Base-by-base conservation (phyloP, 2,888 invertebrate genomes). In the Pristionchus maxplancki region DNA sequence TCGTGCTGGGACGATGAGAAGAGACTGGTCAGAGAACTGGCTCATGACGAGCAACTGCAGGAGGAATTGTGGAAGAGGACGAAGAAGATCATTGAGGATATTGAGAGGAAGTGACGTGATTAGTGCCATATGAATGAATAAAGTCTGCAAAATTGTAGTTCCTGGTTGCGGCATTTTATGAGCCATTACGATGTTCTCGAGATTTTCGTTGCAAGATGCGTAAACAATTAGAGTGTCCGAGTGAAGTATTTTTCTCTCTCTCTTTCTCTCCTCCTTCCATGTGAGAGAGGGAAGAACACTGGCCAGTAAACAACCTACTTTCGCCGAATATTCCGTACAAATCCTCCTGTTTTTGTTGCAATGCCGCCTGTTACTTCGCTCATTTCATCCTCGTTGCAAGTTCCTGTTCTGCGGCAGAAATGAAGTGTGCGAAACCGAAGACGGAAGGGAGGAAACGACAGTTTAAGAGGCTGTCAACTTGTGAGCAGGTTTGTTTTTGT, bases 1-100 rank as follows among this genome's bases (percentile, higher is more conserved):
- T 28, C 24, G 13, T 86, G 86, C 20, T 86, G 67, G 86, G 67
- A 48, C 20, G 86, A 84, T 37, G 37, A 84, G 34, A 84, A 84
- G 34, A 17, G 44, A 24, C 58, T 84, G 1, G 17, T 31, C 20
- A 84, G 20, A 34, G 83, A 37, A 37, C 48, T 84, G 24, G 58
- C 34, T 5, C 34, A n/a, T 20, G 83, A 84, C n/a, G n/a, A 20
- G 11, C 28, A 84, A 37, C 58, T 84, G 4, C 83, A 84, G n/a
- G 83, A 84, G 34, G 83, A 34, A 37, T 13, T 84, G 13, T 84
- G 83, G 83, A 58, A 31, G n/a, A 31, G 58, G 34, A 84, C 83
- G 34, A 48, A 84, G 40, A 28, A 84, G n/a, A 20, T 84, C 13
- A 84, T 84, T 58, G 37, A 37, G 37, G 34, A 31, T 13, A 84